A percentile compares a stretch with the other conserved stretches of the same genome.
These are phyloP conservation scores for Sphecodes monilicornis DNA, from an alignment of 2,888 invertebrate genomes.

Conservation along the genomic window DNA sequence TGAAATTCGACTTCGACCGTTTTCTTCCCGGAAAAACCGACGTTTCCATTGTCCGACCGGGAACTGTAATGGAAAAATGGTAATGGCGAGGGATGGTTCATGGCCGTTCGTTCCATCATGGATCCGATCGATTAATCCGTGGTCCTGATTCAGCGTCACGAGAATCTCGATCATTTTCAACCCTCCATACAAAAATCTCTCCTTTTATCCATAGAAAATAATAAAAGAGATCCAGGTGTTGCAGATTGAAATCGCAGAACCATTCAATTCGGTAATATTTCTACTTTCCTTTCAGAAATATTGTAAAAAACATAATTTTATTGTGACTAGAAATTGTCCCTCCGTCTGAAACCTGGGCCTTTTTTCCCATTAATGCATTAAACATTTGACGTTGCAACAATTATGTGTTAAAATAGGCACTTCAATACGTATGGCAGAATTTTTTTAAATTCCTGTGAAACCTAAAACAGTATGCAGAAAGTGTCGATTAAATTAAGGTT, in stretches of 20 bases:
- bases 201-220: neutral
- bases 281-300: too few species aligned
- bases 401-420: too few species aligned
- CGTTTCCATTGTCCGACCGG: slow-evolving; percentile 54
- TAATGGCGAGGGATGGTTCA: slow-evolving; percentile 6
- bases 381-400: too few species aligned
- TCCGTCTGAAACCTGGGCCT: too few species aligned
- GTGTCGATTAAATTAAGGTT: too few species aligned
- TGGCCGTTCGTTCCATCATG: neutral
- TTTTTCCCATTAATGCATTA: too few species aligned
- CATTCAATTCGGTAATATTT: neutral
- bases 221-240: neutral
- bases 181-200: too few species aligned
- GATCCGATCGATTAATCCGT: neutral
- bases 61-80: slow-evolving; percentile 34
- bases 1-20: slow-evolving; percentile 45
- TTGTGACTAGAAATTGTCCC: too few species aligned
- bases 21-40: slow-evolving; percentile 34
- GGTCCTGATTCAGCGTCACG: slow-evolving; percentile 9
- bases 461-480: too few species aligned
- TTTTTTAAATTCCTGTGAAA: too few species aligned
- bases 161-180: neutral
- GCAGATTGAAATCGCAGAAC: neutral
- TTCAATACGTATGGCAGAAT: too few species aligned
- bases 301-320: too few species aligned